Evolutionary conservation across 92 coral and sea anemone species (phyloP).

Genomic region (Bergia sp.): DNA sequence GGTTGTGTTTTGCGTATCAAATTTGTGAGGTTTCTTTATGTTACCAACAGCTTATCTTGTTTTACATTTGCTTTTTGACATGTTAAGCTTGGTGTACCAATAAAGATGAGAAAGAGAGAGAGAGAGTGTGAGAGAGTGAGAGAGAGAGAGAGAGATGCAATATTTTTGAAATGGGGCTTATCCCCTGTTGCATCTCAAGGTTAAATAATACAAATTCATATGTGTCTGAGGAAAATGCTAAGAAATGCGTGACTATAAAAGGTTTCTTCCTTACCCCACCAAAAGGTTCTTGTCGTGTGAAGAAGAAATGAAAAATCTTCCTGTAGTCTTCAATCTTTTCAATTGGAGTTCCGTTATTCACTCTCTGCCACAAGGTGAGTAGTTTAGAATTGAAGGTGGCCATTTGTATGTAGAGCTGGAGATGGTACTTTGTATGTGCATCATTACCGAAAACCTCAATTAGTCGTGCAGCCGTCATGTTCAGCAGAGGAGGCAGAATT

Average conservation of each 20-base stretch:
- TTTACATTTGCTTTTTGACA: no score
- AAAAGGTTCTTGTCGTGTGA: slow-evolving; percentile 18
- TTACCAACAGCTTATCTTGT: no score
- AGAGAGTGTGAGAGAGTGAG: no score
- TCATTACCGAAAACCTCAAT: not conserved
- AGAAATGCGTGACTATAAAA: no score
- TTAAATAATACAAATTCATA: not conserved
- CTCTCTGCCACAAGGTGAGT: not conserved
- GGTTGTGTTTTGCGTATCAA: no score
- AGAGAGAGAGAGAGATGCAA: no score
- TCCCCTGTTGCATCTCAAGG: no score
- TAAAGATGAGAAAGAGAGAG: no score
- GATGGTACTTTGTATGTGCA: not conserved
- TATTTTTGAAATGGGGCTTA: no score
- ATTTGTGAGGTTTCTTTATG: no score
- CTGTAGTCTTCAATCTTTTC: slow-evolving; percentile 21
- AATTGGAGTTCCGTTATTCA: slow-evolving; percentile 8
- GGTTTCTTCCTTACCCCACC: slow-evolving; percentile 24
- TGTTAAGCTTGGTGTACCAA: no score
- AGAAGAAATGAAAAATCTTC: slow-evolving; percentile 26
- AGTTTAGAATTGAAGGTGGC: not conserved
- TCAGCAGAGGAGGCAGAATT: not conserved
- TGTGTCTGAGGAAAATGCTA: slow-evolving; percentile 9
- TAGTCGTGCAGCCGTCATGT: not conserved
- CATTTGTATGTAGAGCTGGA: not conserved